Percentiles rank a stretch among this genome's conserved stretches.
Conservation (phyloP, 1,140 invertebrate genomes). For the Gonioctena quinquepunctata region DNA sequence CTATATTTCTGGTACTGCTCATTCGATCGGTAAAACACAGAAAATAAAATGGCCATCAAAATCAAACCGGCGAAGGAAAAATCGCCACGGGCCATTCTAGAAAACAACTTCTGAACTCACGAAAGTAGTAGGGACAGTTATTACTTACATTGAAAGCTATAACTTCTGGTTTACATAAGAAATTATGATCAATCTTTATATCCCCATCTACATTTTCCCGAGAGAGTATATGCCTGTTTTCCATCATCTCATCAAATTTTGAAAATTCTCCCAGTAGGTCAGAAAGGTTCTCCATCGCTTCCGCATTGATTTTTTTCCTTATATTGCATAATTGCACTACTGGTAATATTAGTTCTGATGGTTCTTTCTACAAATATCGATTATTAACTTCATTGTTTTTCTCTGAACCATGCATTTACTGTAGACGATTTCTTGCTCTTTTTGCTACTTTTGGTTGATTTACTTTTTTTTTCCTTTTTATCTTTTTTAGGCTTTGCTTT, state of each 20-base stretch:
- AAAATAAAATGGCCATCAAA: too few species aligned
- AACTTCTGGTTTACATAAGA: conserved; percentile 1
- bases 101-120: too few species aligned
- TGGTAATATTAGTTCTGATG: conserved; percentile 14
- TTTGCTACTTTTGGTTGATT: neutral
- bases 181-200: neutral
- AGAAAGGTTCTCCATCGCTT: neutral
- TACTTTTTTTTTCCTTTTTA: conserved; percentile 13
- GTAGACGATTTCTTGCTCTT: neutral
- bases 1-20: too few species aligned
- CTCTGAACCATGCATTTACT: neutral
- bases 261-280: conserved; percentile 26
- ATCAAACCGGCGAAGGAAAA: too few species aligned
- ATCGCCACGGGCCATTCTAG: too few species aligned
- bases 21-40: too few species aligned
- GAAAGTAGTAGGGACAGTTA: too few species aligned
- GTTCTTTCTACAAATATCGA: neutral
- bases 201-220: neutral
- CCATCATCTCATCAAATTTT: conserved; percentile 23
- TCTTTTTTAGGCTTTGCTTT: neutral
- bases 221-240: conserved; percentile 11
- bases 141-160: conserved; percentile 9
- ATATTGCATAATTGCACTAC: conserved; percentile 11
- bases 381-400: neutral
- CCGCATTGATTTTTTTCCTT: conserved; percentile 10